These are phyloP conservation scores for Malurus melanocephalus DNA, from an alignment of 2,113 vertebrate species.

Conservation along the genomic window DNA sequence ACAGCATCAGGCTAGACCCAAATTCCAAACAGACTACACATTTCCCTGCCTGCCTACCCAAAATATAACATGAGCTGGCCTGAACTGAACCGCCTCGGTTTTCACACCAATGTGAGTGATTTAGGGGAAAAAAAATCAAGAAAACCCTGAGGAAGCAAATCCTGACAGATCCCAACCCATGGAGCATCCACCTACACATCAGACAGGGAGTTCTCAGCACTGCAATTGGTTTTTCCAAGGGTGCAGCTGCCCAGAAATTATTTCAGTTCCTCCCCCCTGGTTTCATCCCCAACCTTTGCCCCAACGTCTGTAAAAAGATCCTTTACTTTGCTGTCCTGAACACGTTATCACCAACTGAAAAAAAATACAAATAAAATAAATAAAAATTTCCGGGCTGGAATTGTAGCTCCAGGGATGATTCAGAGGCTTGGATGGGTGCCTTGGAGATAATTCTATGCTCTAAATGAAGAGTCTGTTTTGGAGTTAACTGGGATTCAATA, in stretches of 20 bases:
- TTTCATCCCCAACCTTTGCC: background rate
- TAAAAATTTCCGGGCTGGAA: background rate
- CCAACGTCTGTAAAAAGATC: background rate
- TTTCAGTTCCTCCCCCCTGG: background rate
- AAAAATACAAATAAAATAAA: background rate
- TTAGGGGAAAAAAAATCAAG: background rate
- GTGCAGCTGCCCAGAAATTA: background rate
- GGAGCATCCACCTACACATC: background rate
- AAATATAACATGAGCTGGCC: conserved; percentile 34
- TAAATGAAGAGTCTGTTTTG: background rate
- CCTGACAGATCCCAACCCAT: background rate
- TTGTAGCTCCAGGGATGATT: conserved; percentile 17
- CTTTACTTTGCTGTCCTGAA: conserved; percentile 5
- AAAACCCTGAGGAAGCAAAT: background rate
- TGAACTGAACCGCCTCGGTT: background rate
- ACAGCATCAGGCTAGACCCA: conserved; percentile 15
- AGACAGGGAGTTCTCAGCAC: background rate
- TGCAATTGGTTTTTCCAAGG: background rate
- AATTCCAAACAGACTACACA: conserved; percentile 31
- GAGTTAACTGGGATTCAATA: background rate
- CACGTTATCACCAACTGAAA: conserved; percentile 8
- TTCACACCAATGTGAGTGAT: background rate
- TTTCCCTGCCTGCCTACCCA: conserved; percentile 16
- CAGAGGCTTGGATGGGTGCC: conserved; percentile 35
- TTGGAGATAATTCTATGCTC: background rate